A percentile compares a stretch with the other conserved stretches of the same genome.
These are phyloP conservation scores for Columbina picui DNA, from an alignment of 2,113 vertebrate genomes.

Conservation along the genomic window DNA sequence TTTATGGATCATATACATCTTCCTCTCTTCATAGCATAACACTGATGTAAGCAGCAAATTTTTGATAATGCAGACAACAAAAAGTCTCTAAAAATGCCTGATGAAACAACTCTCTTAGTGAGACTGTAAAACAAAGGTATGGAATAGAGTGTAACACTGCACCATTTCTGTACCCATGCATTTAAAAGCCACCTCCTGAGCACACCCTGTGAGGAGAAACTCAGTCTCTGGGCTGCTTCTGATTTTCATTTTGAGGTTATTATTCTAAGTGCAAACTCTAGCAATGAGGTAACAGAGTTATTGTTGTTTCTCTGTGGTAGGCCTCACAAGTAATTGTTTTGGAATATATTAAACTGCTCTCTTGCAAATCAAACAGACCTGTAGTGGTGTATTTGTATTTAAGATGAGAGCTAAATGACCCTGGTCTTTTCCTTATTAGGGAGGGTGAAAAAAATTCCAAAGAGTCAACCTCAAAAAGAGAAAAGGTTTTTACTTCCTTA, in stretches of 20 bases:
- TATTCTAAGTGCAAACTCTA: constrained; percentile 6
- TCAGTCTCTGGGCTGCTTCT: not conserved
- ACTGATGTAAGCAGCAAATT: not conserved
- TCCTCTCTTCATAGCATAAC: not conserved
- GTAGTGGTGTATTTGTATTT: not conserved
- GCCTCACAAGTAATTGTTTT: not conserved
- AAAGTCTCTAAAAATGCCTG: not conserved
- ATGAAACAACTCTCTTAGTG: not conserved
- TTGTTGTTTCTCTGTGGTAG: not conserved
- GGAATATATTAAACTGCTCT: not conserved
- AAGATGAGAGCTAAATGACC: not conserved
- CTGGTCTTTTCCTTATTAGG: not conserved
- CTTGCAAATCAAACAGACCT: constrained; percentile 3
- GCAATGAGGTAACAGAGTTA: not conserved
- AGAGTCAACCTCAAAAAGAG: not conserved
- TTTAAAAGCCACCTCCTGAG: not conserved
- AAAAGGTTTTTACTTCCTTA: not conserved
- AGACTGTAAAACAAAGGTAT: not conserved
- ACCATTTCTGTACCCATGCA: not conserved
- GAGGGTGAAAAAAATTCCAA: not conserved
- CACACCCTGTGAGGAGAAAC: not conserved
- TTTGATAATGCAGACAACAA: not conserved
- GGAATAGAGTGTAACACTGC: not conserved
- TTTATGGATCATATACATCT: not conserved
- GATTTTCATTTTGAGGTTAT: not conserved